These are phyloP conservation scores for Charaxes varanes DNA, from an alignment of 1,140 invertebrate genomes.

Conservation along the genomic window DNA sequence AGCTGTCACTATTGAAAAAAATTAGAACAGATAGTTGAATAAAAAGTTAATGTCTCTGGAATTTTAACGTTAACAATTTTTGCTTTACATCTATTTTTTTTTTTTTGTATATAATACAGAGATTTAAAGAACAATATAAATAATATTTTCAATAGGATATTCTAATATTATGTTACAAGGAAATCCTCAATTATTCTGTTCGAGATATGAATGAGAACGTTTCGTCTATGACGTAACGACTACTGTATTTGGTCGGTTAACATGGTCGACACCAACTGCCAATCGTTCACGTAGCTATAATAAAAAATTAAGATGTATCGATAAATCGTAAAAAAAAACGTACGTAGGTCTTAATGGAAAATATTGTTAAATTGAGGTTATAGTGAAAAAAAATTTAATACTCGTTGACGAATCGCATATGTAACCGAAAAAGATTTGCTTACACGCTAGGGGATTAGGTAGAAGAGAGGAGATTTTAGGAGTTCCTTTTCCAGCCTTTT, in stretches of 20 bases:
- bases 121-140: too few relatives aligned
- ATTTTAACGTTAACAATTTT: too few relatives aligned
- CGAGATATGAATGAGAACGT: too few relatives aligned
- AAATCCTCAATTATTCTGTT: too few relatives aligned
- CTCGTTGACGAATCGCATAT: constrained; percentile 60
- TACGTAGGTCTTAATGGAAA: constrained; percentile 56
- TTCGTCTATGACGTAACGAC: constrained; percentile 8
- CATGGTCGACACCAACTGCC: constrained; percentile 48
- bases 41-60: too few relatives aligned
- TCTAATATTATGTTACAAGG: too few relatives aligned
- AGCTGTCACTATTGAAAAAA: too few relatives aligned
- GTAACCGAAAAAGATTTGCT: constrained; percentile 32
- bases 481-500: too few relatives aligned
- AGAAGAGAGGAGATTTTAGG: not conserved
- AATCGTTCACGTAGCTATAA: constrained; percentile 58
- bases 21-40: too few relatives aligned
- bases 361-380: constrained; percentile 64
- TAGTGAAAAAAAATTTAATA: constrained; percentile 71
- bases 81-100: too few relatives aligned
- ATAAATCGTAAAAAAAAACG: constrained; percentile 35
- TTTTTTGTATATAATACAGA: too few relatives aligned
- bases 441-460: constrained; percentile 24
- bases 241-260: constrained; percentile 20
- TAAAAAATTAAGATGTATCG: constrained; percentile 38
- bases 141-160: too few relatives aligned